Evolutionary conservation across 2,888 invertebrate genomes (phyloP).

Genomic region (Clitarchus hookeri): DNA sequence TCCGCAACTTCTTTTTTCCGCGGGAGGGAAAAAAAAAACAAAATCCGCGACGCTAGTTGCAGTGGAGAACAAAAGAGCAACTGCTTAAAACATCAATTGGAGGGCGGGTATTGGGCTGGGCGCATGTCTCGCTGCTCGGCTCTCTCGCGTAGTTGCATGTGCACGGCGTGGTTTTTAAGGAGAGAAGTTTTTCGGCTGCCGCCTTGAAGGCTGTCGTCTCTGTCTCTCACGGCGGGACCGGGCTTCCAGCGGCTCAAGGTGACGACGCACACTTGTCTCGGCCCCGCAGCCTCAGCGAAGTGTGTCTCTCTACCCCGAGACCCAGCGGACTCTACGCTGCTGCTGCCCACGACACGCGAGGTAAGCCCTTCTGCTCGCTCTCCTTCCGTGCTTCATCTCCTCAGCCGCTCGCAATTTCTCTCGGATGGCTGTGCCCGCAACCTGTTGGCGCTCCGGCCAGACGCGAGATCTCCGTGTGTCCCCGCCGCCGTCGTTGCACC

Average conservation of each 20-base stretch:
- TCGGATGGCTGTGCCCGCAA: no score
- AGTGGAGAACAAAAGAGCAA: constrained; percentile 37
- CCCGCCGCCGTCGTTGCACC: no score
- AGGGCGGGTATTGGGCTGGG: constrained; percentile 6
- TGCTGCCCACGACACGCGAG: neutral
- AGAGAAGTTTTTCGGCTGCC: neutral
- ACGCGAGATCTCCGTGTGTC: no score
- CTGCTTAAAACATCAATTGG: constrained; percentile 36
- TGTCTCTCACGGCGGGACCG: neutral
- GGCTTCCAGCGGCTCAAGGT: neutral
- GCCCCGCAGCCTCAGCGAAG: neutral
- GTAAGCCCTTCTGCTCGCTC: neutral
- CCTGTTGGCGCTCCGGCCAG: no score
- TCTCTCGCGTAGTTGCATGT: neutral
- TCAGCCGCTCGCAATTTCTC: neutral
- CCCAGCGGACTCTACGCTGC: neutral
- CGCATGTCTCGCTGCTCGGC: neutral
- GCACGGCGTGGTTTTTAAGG: neutral
- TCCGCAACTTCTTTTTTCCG: constrained; percentile 59
- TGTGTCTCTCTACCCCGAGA: neutral
- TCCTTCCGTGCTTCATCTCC: neutral
- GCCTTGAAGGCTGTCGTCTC: no score
- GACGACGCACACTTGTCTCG: neutral
- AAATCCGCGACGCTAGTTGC: neutral
- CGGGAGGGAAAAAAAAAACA: neutral